A percentile compares a stretch with the other conserved stretches of the same genome.
phyloP scores from a whole-genome alignment of 2,797 vertebrate species.

The Crypturellus tataupa region DNA sequence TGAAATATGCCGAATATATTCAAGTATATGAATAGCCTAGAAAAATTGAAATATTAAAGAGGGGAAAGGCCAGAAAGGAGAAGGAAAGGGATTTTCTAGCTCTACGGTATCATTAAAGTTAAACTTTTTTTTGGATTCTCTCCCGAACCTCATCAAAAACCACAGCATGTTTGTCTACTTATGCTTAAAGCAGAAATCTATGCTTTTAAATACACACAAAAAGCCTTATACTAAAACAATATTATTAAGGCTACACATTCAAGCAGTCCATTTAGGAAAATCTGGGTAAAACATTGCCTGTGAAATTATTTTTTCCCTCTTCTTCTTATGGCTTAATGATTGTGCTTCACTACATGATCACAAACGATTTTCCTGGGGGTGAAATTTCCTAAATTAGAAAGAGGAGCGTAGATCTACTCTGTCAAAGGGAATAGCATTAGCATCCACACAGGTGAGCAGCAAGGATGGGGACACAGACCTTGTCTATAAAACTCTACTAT shows the following conservation, averaged over 20 bases:
- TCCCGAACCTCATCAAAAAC: conserved; percentile 25
- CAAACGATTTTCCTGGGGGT: not conserved
- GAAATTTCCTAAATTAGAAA: not conserved
- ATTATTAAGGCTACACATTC: not conserved
- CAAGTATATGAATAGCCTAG: not conserved
- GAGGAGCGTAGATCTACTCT: not conserved
- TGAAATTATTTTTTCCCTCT: not conserved
- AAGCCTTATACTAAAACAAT: not conserved
- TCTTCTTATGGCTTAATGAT: not conserved
- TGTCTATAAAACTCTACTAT: not conserved
- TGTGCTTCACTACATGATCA: not conserved
- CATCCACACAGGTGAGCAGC: not conserved
- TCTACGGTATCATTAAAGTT: conserved; percentile 6
- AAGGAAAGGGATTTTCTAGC: conserved; percentile 10
- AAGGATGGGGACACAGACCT: not conserved
- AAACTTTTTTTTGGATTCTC: conserved; percentile 27
- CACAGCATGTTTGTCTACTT: conserved; percentile 17
- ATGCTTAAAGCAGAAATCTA: not conserved
- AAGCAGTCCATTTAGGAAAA: not conserved
- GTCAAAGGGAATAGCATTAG: not conserved
- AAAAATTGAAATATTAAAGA: not conserved
- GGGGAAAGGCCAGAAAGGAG: not conserved
- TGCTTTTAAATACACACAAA: not conserved
- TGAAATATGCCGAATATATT: not conserved
- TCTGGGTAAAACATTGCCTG: not conserved